Percentiles rank a stretch among this genome's conserved stretches.
phyloP scores from a whole-genome alignment of 2,797 vertebrate genomes.

The Anguilla megastoma region DNA sequence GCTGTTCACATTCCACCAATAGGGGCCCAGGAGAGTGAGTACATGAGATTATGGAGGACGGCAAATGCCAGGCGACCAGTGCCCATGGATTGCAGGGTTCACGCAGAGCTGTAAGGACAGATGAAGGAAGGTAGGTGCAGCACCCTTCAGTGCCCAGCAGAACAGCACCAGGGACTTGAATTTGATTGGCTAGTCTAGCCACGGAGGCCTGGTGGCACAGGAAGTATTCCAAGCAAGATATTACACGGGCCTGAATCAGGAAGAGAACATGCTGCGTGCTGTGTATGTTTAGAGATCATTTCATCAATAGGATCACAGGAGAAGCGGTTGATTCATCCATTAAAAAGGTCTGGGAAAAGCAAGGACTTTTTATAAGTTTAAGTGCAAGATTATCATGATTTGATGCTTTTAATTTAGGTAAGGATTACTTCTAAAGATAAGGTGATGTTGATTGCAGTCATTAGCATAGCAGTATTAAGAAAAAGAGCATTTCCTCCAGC shows the following conservation, averaged over 20 bases:
- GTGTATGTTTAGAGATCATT: background rate
- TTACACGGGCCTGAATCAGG: background rate
- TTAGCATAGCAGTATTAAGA: background rate
- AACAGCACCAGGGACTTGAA: background rate
- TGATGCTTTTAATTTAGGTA: background rate
- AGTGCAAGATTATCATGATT: background rate
- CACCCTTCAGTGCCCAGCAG: background rate
- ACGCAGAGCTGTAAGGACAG: background rate
- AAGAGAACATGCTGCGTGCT: background rate
- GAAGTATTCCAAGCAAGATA: background rate
- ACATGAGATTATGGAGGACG: background rate
- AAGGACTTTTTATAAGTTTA: background rate
- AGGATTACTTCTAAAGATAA: background rate
- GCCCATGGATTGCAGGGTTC: background rate
- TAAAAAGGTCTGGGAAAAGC: background rate
- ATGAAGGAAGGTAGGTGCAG: background rate
- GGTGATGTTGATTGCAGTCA: background rate
- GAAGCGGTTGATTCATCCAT: background rate
- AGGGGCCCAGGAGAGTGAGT: background rate
- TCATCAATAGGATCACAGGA: background rate
- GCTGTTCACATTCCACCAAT: background rate
- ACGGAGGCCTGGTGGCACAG: background rate
- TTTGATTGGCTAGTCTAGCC: background rate
- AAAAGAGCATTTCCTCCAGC: background rate
- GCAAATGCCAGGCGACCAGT: background rate